A percentile compares a stretch with the other conserved stretches of the same genome.
These are phyloP conservation scores for Zele albiditarsus DNA, from an alignment of 2,888 invertebrate species.

Conservation along the genomic window DNA sequence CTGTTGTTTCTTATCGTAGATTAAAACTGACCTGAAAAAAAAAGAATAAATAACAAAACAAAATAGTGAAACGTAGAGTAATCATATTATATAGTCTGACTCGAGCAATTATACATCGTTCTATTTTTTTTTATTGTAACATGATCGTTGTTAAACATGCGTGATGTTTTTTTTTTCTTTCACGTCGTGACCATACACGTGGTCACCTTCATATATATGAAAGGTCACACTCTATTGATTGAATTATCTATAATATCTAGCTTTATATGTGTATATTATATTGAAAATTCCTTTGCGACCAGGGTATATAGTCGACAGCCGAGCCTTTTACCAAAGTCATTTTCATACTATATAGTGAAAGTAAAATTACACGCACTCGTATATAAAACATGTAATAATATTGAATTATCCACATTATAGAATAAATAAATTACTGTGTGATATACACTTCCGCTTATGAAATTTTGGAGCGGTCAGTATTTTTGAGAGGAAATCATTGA, in stretches of 20 bases:
- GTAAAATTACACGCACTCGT: slow-evolving; percentile 57
- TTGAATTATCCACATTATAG: background rate
- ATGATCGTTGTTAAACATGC: background rate
- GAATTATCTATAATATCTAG: background rate
- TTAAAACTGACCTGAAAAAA: too few species aligned
- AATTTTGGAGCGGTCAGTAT: too few species aligned
- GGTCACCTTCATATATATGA: background rate
- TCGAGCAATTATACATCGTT: background rate
- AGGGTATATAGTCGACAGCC: background rate
- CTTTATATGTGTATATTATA: background rate
- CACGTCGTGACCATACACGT: background rate
- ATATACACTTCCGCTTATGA: background rate
- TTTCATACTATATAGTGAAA: slow-evolving; percentile 58
- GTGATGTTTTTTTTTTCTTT: background rate
- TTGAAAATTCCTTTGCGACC: slow-evolving; percentile 10
- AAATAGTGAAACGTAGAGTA: background rate
- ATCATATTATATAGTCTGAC: background rate
- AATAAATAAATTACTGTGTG: background rate
- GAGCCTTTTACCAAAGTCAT: slow-evolving; percentile 47
- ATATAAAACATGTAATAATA: background rate
- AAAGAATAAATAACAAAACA: background rate
- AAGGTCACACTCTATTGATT: slow-evolving; percentile 24
- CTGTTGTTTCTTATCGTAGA: too few species aligned
- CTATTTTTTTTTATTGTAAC: background rate
- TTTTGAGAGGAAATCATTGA: too few species aligned